Evolutionary conservation across 2,888 invertebrate species (phyloP), one percentile per base, ranked within the genome.

Genomic region (Polylopha cassiicola): DNA sequence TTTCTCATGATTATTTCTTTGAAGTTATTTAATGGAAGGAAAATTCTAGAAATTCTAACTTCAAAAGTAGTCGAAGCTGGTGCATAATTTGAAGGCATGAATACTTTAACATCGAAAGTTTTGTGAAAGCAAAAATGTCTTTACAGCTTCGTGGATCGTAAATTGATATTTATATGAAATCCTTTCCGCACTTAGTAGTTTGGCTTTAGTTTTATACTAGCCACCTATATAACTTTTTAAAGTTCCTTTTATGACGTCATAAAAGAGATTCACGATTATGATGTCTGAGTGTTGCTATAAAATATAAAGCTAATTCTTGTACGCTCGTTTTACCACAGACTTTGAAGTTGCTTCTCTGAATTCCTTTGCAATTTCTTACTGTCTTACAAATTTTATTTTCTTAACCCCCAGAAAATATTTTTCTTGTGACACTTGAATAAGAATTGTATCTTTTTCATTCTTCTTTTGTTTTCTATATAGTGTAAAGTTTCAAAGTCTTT

Each of bases 121-220:
- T 59, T 37, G 50, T 41, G 47, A 53, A 57, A 59, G 51, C 57
- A 52, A 46, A 62, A 75, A 74, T 66, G 65, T 65, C 67, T 74
- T 72, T 73, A 73, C 65, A 67, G 66, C 64, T 61, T 65, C 56
- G 53, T 51, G 52, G 57, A 59, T 60, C 59, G 56, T 66, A 70
- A 73, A 73, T 73, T 73, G 64, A 68, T 76, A 75, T 74, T 67
- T 70, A 73, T 68, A 65, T 57, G 37, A 51, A 60, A 58, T 56
- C 47, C 44, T 50, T 29, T 20, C 22, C 6, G 15, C 16, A 41
- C 11, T 34, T 41, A 22, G 17, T 22, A 33, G 28, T 29, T 28
- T 17, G 22, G 24, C 18, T 37, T 27, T 21, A 17, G 20, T 32
- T 39, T 39, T 26, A 22, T 13, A 17, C 15, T 23, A n/a, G n/a